These are phyloP conservation scores for Lasaia peninsularis DNA, from an alignment of 1,140 invertebrate genomes.

Conservation along the genomic window DNA sequence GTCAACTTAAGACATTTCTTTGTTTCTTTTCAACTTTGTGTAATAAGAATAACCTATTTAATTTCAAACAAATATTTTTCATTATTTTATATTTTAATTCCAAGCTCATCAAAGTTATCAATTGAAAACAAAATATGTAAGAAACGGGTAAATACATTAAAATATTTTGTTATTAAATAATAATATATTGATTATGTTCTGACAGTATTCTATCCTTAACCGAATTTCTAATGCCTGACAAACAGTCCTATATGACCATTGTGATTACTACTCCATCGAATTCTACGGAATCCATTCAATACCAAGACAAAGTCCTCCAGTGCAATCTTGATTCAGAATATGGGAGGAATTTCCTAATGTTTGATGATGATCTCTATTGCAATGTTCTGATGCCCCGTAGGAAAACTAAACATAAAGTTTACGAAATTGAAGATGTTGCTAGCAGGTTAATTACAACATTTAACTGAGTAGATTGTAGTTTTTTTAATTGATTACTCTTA, in stretches of 20 bases:
- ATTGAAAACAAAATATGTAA: no score
- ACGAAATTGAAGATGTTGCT: conserved; percentile 59
- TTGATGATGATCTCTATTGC: conserved; percentile 45
- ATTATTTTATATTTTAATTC: no score
- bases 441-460: conserved; percentile 43
- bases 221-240: conserved; percentile 38
- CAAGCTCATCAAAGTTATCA: no score
- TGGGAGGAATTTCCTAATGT: conserved; percentile 56
- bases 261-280: conserved; percentile 30
- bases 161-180: no score
- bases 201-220: conserved; percentile 14
- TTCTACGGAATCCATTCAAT: conserved; percentile 29
- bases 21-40: no score
- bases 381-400: conserved; percentile 39
- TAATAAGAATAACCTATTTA: no score
- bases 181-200: background rate
- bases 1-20: no score
- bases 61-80: no score
- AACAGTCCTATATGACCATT: conserved; percentile 40
- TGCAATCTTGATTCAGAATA: conserved; percentile 55
- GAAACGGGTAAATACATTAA: no score
- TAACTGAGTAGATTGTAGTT: background rate
- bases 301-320: conserved; percentile 45
- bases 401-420: conserved; percentile 36
- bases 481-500: background rate